Evolutionary conservation across 2,113 vertebrate genomes (phyloP).

Genomic region (Perca flavescens): DNA sequence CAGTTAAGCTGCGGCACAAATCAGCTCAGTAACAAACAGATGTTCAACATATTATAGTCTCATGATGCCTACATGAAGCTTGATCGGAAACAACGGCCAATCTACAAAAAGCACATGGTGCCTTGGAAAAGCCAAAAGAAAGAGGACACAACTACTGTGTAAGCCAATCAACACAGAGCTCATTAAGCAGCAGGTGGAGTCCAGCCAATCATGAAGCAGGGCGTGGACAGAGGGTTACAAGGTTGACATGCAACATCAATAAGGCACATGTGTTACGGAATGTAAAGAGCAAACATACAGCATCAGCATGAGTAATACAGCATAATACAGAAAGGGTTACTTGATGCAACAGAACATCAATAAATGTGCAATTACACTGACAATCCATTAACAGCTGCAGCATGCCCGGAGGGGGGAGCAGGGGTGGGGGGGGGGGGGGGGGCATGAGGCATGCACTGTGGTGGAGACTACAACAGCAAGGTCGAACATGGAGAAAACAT

Average conservation of each 20-base stretch:
- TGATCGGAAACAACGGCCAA: conserved; percentile 6
- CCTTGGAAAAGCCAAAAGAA: conserved; percentile 35
- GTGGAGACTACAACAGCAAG: conserved; percentile 47
- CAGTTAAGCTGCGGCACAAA: conserved; percentile 28
- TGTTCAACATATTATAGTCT: conserved; percentile 23
- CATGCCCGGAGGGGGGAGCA: conserved; percentile 14
- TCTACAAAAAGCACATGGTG: conserved; percentile 29
- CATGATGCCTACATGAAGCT: conserved; percentile 26
- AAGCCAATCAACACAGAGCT: conserved; percentile 32
- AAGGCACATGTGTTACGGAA: neutral
- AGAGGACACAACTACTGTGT: neutral
- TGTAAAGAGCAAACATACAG: conserved; percentile 5
- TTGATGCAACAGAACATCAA: conserved; percentile 45
- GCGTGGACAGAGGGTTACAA: conserved; percentile 10
- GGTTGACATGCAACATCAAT: conserved; percentile 47
- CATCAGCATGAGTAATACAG: neutral
- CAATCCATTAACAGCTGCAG: conserved; percentile 36
- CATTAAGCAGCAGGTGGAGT: conserved; percentile 38
- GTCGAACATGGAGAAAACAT: conserved; percentile 40
- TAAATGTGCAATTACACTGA: conserved; percentile 49
- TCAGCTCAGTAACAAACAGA: conserved; percentile 46
- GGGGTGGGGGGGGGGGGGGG: neutral
- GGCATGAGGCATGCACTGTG: conserved; percentile 34
- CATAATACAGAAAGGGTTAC: neutral
- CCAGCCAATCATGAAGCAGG: conserved; percentile 9